Conservation (phyloP, 2,888 invertebrate genomes). For the Nomada fucata region DNA sequence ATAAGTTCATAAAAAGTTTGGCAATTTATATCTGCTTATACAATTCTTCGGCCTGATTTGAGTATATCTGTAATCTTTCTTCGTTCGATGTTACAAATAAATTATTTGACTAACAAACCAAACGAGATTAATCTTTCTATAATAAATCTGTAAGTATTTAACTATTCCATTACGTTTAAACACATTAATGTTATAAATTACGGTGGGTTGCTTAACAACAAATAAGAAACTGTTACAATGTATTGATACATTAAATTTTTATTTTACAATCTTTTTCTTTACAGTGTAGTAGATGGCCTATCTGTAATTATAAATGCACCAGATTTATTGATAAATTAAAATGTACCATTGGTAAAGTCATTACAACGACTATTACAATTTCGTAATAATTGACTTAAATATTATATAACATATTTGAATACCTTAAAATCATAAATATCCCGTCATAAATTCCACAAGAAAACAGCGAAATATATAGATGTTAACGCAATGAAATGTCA, state of each 20-base stretch:
- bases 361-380: neutral
- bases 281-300: neutral
- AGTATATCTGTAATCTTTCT: too few relatives aligned
- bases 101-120: too few relatives aligned
- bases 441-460: neutral
- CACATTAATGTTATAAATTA: neutral
- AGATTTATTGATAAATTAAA: neutral
- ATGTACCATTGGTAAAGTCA: neutral
- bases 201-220: neutral
- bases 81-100: too few relatives aligned
- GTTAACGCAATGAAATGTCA: too few relatives aligned
- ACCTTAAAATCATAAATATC: neutral
- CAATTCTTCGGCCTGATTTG: too few relatives aligned
- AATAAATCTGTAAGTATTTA: too few relatives aligned
- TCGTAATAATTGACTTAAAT: neutral
- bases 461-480: neutral
- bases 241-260: conserved; percentile 2
- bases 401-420: neutral
- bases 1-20: too few relatives aligned
- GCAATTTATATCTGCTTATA: too few relatives aligned
- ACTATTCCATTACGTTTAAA: too few relatives aligned
- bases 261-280: neutral
- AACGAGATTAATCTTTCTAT: too few relatives aligned
- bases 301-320: neutral
- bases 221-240: conserved; percentile 3